Evolutionary conservation across 2,113 vertebrate genomes (phyloP).

Genomic region (Urocolius indicus): DNA sequence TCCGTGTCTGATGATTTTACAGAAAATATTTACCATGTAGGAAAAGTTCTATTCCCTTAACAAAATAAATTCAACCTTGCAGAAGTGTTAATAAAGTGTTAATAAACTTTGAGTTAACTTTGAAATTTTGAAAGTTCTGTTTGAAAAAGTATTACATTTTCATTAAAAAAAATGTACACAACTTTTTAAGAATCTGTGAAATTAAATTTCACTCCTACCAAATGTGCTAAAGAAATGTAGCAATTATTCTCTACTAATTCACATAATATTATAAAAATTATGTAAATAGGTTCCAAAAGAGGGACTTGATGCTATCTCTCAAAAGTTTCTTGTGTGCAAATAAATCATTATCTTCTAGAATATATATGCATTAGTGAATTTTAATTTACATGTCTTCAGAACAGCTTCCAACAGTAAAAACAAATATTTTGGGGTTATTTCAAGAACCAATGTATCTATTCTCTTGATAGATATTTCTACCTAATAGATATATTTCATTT

Average conservation of each 20-base stretch:
- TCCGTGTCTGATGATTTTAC: accelerated
- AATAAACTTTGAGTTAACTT: no score
- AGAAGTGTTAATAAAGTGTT: neutral
- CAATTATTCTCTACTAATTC: neutral
- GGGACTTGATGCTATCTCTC: neutral
- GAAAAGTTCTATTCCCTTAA: neutral
- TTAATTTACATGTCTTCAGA: neutral
- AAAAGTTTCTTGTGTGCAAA: neutral
- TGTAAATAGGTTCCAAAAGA: neutral
- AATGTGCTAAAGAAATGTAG: neutral
- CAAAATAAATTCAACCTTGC: neutral
- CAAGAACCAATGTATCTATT: neutral
- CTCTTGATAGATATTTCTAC: neutral
- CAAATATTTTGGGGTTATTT: neutral
- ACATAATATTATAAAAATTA: neutral
- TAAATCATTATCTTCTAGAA: neutral
- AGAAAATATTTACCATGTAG: neutral
- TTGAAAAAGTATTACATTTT: constrained; percentile 1
- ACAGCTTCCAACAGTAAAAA: neutral
- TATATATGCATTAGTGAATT: neutral
- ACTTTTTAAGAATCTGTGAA: neutral
- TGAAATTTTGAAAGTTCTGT: no score
- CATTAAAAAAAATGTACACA: neutral
- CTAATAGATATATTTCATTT: neutral
- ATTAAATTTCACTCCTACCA: neutral